phyloP scores from a whole-genome alignment of 1,140 invertebrate genomes.

The Bombus pascuorum region DNA sequence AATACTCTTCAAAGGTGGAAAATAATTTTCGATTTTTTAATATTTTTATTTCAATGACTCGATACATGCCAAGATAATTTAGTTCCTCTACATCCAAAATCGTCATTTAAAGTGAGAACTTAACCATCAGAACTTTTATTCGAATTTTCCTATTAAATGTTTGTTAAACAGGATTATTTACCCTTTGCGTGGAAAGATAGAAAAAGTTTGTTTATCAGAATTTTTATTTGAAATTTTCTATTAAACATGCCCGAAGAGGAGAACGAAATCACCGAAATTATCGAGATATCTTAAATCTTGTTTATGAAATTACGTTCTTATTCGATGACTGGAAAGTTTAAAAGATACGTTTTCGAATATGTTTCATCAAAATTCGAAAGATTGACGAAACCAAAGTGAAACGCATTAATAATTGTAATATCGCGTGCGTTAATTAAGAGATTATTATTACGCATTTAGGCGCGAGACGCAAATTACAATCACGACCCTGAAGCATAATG shows the following conservation, averaged over 20 bases:
- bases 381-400: not conserved
- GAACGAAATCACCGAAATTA: not conserved
- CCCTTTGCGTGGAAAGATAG: not conserved
- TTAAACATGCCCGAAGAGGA: not conserved
- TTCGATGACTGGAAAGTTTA: not conserved
- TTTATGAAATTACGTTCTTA: not conserved
- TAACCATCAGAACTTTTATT: not conserved
- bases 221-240: not conserved
- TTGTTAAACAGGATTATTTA: not conserved
- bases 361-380: not conserved
- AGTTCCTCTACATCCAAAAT: not conserved
- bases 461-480: conserved; percentile 78
- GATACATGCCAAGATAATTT: not conserved
- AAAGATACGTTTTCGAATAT: not conserved
- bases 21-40: too few relatives aligned
- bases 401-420: conserved; percentile 1
- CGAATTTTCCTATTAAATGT: not conserved
- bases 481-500: conserved; percentile 74
- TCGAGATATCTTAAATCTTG: too few relatives aligned
- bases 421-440: conserved; percentile 73
- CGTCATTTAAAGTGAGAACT: not conserved
- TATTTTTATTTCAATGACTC: not conserved
- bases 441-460: conserved; percentile 80
- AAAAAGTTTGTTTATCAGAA: not conserved
- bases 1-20: too few relatives aligned